These are phyloP conservation scores for Sarcophaga variegata DNA, from an alignment of 2,888 invertebrate genomes.

Conservation along the genomic window DNA sequence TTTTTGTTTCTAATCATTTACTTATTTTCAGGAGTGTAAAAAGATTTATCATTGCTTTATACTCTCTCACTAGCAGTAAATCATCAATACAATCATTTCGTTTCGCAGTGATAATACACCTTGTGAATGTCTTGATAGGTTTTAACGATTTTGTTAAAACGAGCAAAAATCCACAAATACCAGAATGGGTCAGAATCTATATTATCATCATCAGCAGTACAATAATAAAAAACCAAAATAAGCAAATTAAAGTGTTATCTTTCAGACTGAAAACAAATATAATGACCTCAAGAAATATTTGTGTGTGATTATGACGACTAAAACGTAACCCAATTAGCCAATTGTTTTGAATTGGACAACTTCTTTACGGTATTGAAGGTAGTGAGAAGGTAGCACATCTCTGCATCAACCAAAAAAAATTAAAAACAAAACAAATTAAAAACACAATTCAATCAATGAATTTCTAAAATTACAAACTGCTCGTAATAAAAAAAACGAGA, in stretches of 20 bases:
- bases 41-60: neutral
- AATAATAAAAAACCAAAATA: neutral
- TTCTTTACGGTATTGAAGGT: neutral
- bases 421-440: neutral
- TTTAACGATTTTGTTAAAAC: neutral
- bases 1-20: too few relatives aligned
- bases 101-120: neutral
- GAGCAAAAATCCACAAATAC: neutral
- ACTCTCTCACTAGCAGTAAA: neutral
- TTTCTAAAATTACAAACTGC: constrained; percentile 16
- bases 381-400: neutral
- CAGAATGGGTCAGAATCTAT: neutral
- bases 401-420: neutral
- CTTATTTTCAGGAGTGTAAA: neutral
- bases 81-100: neutral
- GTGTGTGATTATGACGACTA: too few relatives aligned
- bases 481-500: constrained; percentile 3
- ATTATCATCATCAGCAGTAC: neutral
- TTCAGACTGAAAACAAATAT: neutral
- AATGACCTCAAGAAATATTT: neutral
- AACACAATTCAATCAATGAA: constrained; percentile 5
- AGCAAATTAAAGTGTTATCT: neutral
- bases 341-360: too few relatives aligned
- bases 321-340: too few relatives aligned
- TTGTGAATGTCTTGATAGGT: neutral